phyloP scores from a whole-genome alignment of 2,888 invertebrate genomes.

The Caenorhabditis sp. region DNA sequence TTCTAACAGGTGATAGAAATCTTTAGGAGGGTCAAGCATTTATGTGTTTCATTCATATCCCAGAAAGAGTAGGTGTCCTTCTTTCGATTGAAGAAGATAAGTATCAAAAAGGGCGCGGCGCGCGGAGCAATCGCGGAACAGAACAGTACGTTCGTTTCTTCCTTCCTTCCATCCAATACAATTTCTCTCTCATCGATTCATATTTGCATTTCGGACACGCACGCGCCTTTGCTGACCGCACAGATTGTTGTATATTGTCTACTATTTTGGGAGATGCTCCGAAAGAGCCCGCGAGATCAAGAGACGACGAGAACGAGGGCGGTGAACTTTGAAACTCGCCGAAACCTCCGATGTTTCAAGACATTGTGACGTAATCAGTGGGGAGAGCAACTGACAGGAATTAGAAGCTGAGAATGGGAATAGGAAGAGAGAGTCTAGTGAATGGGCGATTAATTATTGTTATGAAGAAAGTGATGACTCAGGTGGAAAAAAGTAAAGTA shows the following conservation, averaged over 20 bases:
- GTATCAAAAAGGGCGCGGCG: conserved; percentile 60
- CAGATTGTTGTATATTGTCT: conserved; percentile 52
- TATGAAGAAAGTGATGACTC: background rate
- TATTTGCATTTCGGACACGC: conserved; percentile 65
- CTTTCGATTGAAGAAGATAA: conserved; percentile 41
- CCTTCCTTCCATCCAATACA: conserved; percentile 1
- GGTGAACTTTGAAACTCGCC: conserved; percentile 55
- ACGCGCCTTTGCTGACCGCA: conserved; percentile 44
- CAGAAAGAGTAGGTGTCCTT: conserved; percentile 5
- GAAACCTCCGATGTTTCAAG: conserved; percentile 32
- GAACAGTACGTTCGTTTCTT: conserved; percentile 51
- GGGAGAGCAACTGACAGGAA: conserved; percentile 9
- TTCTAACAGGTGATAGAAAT: conserved; percentile 21
- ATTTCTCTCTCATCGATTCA: conserved; percentile 17
- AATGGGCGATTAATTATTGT: background rate
- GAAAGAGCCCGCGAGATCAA: conserved; percentile 19
- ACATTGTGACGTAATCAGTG: conserved; percentile 47
- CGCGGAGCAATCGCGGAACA: conserved; percentile 59
- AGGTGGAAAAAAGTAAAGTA: conserved; percentile 12
- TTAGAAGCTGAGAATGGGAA: background rate
- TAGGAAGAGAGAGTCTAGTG: conserved; percentile 5
- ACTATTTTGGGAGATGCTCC: conserved; percentile 55
- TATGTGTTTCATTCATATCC: conserved; percentile 23
- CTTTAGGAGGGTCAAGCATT: conserved; percentile 27
- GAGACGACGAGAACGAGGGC: conserved; percentile 6